Base-by-base conservation (phyloP, 2,888 invertebrate genomes). In the Hirudinaria manillensis region DNA sequence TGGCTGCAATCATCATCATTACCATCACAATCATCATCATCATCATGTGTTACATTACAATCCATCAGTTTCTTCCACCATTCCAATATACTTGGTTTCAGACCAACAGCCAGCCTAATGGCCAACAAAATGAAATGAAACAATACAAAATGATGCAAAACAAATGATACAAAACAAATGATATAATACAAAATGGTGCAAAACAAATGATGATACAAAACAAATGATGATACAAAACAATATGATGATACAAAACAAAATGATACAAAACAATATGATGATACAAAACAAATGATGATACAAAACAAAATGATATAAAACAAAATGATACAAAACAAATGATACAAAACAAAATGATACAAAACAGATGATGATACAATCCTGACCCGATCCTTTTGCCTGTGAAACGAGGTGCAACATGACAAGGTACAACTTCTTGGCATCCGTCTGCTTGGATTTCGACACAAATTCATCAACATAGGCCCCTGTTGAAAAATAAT, bases 381-480 rank as follows among this genome's bases (percentile, higher is more conserved):
- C 10, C 27, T 21, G 4, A 72, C 72, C 34, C 10, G 53, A 6
- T 16, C 55, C 55, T 29, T 34, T 29, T 2, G 72, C 55, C 45
- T 72, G 55, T 6, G 53, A 29, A 32, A 55, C 72, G 55, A 55
- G 16, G 72, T 29, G 53, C 29, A 72, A 3, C 24, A 72, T 45
- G 16, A 51, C 29, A 1, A 72, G 55, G 29, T 51, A 53, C 7
- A 24, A 55, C 34, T 72, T 51, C 27, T 51, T 53, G 27, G 19
- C 29, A 45, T 51, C 53, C 29, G 53, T n/a, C 27, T 72, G 55
- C 24, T 27, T 55, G 3, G 45, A 51, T 6, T 24, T 38, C 16
- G 24, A 2, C n/a, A 53, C 55, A 55, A 72, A 72, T 10, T 72
- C 55, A 6, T 53, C 24, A 0, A 53, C 72, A 29, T 72, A 55